Percentiles rank a stretch among this genome's conserved stretches.
phyloP scores from a whole-genome alignment of 2,113 vertebrate species.

The Siniperca chuatsi region DNA sequence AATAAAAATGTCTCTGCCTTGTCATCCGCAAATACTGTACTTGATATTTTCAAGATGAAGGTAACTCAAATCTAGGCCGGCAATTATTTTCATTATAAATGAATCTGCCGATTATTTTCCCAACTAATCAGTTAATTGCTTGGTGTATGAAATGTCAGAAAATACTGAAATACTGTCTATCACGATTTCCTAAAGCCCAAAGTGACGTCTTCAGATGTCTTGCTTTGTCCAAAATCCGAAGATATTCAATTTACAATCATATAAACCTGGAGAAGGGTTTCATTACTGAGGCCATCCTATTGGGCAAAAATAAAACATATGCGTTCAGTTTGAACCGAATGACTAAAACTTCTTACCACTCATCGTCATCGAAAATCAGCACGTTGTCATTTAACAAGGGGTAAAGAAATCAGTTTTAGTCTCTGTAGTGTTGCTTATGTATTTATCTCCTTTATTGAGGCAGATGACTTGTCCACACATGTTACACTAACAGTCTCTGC shows the following conservation, averaged over 20 bases:
- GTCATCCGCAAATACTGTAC: background rate
- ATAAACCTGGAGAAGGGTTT: background rate
- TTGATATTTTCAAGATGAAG: background rate
- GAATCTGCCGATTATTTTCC: background rate
- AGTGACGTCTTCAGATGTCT: background rate
- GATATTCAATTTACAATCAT: background rate
- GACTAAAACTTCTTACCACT: background rate
- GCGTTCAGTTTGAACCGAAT: background rate
- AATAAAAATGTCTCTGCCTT: background rate
- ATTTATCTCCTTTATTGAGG: background rate
- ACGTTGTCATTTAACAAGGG: background rate
- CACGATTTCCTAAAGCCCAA: background rate
- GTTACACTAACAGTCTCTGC: background rate
- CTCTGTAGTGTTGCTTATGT: constrained; percentile 37
- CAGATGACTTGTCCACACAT: background rate
- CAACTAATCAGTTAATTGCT: background rate
- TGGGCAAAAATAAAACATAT: no score
- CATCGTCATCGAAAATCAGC: background rate
- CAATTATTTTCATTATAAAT: background rate
- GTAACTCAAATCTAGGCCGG: background rate
- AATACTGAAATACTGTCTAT: background rate
- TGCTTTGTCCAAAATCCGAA: background rate
- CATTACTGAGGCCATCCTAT: background rate
- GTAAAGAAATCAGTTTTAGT: constrained; percentile 20
- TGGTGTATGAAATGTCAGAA: background rate